Evolutionary conservation across 2,888 invertebrate species (phyloP), one percentile per base, ranked within the genome.

Genomic region (Oxystoma pomonae): DNA sequence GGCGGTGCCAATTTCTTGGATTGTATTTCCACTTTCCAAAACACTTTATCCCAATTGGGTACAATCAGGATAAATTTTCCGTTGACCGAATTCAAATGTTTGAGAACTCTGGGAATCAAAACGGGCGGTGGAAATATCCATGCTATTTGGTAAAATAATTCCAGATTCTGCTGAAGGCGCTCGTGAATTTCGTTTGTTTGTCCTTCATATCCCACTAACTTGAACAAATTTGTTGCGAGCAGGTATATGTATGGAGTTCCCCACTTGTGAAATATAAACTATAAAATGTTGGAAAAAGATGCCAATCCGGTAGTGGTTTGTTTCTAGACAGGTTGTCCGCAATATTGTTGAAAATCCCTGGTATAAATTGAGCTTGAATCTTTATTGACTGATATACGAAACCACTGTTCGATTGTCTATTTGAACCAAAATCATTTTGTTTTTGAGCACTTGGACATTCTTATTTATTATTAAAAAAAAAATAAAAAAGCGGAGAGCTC

Each of bases 161-260:
- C 35, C 35, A 35, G 5, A 3, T 35, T 12, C 12, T 35, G 35
- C 35, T 35, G 35, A 35, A 35, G 5, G 35, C 35, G 12, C 12
- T 35, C 12, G 12, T 35, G 12, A 35, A 35, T 3, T 35, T 1
- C 12, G 17, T 35, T 52, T 69, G 67, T 20, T 19, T 65, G 20
- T 59, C 20, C 12, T 12, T 35, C 35, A 12, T 7, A 12, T 35
- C 35, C 5, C 3, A 35, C 35, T 9, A 35, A 3, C 9, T 35
- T 35, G 3, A 9, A 35, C 9, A 35, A 9, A 9, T 53, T 3
- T 17, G 53, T 9, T 9, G 35, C 35, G 9, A 35, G 9, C 35
- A 35, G 35, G 35, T 35, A 3, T 35, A 35, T 35, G 5, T 35
- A 9, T 35, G 35, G 35, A 35, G 9, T 9, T 3, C 35, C 35